Conservation (phyloP, 2,113 vertebrate genomes). For the Chaenocephalus aceratus region DNA sequence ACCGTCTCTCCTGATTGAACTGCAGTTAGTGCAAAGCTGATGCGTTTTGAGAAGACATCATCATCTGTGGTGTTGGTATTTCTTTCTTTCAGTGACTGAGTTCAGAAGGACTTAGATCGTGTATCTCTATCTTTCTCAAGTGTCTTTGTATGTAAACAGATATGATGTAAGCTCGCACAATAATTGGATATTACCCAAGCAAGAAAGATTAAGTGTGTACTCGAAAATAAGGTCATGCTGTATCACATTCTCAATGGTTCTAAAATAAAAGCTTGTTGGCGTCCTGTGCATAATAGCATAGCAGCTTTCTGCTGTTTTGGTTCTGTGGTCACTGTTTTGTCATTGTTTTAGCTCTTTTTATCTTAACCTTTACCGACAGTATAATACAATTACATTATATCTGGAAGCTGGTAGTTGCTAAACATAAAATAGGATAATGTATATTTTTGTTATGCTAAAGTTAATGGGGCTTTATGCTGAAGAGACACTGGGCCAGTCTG, state of each 20-base stretch:
- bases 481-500: slow-evolving; percentile 1
- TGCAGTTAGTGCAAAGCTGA: neutral
- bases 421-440: neutral
- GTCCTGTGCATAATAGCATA: too few relatives aligned
- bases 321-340: slow-evolving; percentile 4
- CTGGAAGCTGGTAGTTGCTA: neutral
- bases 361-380: neutral
- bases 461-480: slow-evolving; percentile 26
- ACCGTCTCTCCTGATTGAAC: neutral
- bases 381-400: neutral
- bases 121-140: neutral
- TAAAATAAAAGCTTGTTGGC: neutral
- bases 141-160: neutral
- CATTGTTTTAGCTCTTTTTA: neutral
- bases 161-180: neutral
- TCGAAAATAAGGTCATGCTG: neutral
- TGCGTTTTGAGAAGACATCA: neutral
- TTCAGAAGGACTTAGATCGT: neutral
- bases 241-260: neutral
- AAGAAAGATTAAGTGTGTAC: neutral
- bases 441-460: slow-evolving; percentile 9
- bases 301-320: neutral
- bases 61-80: neutral
- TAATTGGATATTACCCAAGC: neutral
- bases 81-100: neutral